These are phyloP conservation scores for Stegastes partitus DNA, from an alignment of 2,113 vertebrate genomes.

Conservation along the genomic window DNA sequence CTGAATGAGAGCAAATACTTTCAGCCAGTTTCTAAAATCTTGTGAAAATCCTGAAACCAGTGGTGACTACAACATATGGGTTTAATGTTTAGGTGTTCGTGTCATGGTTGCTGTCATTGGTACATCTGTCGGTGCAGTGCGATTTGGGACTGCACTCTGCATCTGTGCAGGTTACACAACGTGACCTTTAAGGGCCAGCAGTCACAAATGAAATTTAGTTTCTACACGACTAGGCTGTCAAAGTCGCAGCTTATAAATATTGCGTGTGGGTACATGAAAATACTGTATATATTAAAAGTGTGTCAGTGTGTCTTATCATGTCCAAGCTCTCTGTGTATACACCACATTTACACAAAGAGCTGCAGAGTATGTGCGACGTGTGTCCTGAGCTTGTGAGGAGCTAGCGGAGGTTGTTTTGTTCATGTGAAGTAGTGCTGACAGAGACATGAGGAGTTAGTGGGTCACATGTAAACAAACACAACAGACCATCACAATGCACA, in stretches of 20 bases:
- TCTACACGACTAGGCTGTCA: too few relatives aligned
- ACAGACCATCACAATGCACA: constrained; percentile 1
- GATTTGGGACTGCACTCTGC: background rate
- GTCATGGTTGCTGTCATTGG: background rate
- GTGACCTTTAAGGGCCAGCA: background rate
- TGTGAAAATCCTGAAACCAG: background rate
- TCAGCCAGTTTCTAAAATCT: too few relatives aligned
- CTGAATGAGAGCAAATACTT: too few relatives aligned
- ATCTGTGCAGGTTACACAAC: too few relatives aligned
- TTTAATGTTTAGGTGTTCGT: background rate
- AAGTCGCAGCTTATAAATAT: too few relatives aligned
- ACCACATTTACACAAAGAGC: background rate
- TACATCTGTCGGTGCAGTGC: background rate
- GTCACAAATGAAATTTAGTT: background rate
- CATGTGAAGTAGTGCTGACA: constrained; percentile 21
- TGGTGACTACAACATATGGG: background rate
- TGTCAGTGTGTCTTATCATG: background rate
- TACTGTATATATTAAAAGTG: too few relatives aligned
- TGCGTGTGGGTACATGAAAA: too few relatives aligned
- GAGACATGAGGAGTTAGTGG: constrained; percentile 20
- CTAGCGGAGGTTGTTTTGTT: constrained; percentile 6
- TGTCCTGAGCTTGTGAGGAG: background rate
- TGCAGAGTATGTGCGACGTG: background rate
- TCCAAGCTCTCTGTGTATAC: background rate
- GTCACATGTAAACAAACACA: constrained; percentile 38